phyloP scores from a whole-genome alignment of 2,888 invertebrate genomes.

The Ophion ventricosus region DNA sequence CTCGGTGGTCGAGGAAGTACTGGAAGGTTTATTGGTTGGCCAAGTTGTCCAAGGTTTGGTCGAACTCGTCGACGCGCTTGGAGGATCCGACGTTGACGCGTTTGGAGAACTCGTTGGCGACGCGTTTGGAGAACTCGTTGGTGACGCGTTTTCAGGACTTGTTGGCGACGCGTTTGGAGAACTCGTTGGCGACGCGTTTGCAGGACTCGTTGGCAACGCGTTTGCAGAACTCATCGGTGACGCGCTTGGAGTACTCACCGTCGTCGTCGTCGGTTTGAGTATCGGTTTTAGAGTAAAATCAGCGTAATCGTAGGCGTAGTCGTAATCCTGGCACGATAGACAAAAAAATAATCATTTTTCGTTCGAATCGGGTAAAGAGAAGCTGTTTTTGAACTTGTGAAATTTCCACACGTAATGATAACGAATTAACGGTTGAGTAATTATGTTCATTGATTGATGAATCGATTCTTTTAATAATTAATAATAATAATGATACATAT shows the following conservation, averaged over 20 bases:
- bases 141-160: neutral
- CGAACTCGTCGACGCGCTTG: slow-evolving; percentile 26
- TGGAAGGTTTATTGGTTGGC: slow-evolving; percentile 64
- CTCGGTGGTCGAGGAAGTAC: slow-evolving; percentile 39
- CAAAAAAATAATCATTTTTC: neutral
- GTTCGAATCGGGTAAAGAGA: neutral
- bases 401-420: neutral
- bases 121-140: neutral
- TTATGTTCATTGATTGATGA: neutral
- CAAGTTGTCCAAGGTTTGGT: slow-evolving; percentile 66
- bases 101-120: neutral
- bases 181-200: slow-evolving; percentile 1
- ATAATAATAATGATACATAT: neutral
- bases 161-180: slow-evolving; percentile 59
- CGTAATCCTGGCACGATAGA: slow-evolving; percentile 86
- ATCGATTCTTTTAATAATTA: neutral
- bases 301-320: slow-evolving; percentile 89
- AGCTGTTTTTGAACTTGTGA: neutral
- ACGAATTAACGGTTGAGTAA: neutral
- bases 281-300: slow-evolving; percentile 89
- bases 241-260: slow-evolving; percentile 49
- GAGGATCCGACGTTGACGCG: neutral
- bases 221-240: slow-evolving; percentile 40
- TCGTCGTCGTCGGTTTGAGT: slow-evolving; percentile 69
- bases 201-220: neutral